These are phyloP conservation scores for Xerus inauris DNA, from an alignment of 2,113 vertebrate species.

Conservation along the genomic window DNA sequence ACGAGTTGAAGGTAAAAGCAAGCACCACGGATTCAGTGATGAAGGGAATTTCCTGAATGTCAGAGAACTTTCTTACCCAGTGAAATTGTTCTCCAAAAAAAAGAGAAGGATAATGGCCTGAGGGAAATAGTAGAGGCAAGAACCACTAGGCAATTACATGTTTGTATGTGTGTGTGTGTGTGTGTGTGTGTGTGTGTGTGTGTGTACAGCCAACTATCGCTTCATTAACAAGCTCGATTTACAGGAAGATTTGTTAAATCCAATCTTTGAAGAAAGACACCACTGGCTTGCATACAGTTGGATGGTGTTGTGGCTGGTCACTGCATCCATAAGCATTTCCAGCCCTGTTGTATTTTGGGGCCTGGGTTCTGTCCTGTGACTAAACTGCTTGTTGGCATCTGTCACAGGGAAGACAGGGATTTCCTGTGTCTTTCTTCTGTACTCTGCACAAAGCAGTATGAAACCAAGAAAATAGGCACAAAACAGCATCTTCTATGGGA, in stretches of 20 bases:
- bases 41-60: background rate
- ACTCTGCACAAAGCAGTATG: background rate
- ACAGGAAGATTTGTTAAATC: background rate
- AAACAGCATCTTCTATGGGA: background rate
- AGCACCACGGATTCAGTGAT: background rate
- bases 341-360: background rate
- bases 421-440: background rate
- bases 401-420: rapidly evolving
- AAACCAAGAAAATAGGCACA: background rate
- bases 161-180: too few relatives aligned
- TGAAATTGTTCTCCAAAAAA: background rate
- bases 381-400: background rate
- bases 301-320: background rate
- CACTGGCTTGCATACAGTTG: background rate
- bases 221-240: background rate
- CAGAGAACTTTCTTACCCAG: background rate
- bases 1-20: background rate
- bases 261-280: background rate
- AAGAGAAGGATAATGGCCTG: background rate
- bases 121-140: background rate
- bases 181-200: too few relatives aligned
- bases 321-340: background rate
- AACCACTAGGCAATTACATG: background rate
- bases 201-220: too few relatives aligned
- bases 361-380: background rate